Evolutionary conservation across 2,113 vertebrate species (phyloP), one percentile per base, ranked within the genome.

Genomic region (Perca schrenkii): DNA sequence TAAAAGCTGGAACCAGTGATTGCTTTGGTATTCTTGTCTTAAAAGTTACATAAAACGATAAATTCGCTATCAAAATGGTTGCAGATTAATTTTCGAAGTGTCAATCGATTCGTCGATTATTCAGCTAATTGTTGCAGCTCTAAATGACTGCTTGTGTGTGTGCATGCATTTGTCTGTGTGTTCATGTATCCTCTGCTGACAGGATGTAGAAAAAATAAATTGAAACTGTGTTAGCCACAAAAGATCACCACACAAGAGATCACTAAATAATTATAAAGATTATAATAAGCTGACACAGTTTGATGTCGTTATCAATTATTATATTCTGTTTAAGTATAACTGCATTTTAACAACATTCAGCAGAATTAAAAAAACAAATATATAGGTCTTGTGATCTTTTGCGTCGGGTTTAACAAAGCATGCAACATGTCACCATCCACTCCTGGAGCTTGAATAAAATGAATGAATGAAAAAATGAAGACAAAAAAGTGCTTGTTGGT

Each of bases 81-180:
- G 15, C 3, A 36, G 13, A 53, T 68, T 10, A 0, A 63, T 43
- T 83, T 46, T 31, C 15, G 2, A 43, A 1, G 2, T 49, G 28
- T 79, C 8, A 5, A 56, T 31, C 0, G 13, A 43, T 28, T 47
- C 1, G 74, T 76, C 1, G 2, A 47, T 52, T 61, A 28, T 50
- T 31, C 3, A 2, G 25, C 31, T 53, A 22, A 74, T 57, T 3
- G 21, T n/a, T 56, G 61, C 53, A 81, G 47, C 54, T 66, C 54
- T 25, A 16, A 22, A 12, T 50, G 0, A 47, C 52, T 64, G 21
- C 13, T 15, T 74, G 22, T 50, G 22, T 62, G 61, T 70, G 65
- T 77, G 82, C 61, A 74, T 85, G 82, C 28, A 19, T 62, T 17
- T 74, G 31, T 69, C 1, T 57, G 46, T 66, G 58, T 78, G 64